These are phyloP conservation scores for Pogonocichla stellata DNA, from an alignment of 2,113 vertebrate species.

Conservation along the genomic window DNA sequence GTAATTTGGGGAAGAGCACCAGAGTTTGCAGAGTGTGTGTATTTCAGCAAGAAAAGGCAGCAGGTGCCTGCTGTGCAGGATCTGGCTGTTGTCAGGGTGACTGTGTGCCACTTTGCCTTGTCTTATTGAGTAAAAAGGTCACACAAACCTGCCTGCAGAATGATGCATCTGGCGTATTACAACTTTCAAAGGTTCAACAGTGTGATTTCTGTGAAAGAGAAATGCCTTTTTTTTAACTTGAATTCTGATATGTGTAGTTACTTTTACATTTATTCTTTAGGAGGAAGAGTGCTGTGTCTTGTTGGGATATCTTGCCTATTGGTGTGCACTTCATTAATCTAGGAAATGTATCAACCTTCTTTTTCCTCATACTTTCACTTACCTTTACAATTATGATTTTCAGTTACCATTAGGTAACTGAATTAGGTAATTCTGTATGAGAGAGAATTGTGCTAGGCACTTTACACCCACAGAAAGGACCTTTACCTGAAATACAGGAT, in stretches of 20 bases:
- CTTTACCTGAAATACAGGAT: neutral
- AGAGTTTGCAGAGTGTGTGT: neutral
- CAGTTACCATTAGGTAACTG: neutral
- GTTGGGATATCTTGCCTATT: neutral
- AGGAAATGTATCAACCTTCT: neutral
- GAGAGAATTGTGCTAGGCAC: neutral
- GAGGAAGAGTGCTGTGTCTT: neutral
- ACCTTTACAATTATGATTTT: neutral
- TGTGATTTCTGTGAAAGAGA: neutral
- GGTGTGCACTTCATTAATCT: neutral
- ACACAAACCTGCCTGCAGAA: neutral
- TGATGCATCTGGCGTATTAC: neutral
- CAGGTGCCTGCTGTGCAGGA: accelerated
- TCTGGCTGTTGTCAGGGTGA: slow-evolving; percentile 1
- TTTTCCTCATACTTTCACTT: neutral
- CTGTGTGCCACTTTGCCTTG: neutral
- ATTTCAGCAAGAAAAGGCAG: neutral
- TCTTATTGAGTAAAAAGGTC: neutral
- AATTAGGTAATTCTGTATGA: neutral
- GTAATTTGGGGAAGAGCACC: neutral
- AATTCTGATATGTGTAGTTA: neutral
- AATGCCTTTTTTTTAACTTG: neutral
- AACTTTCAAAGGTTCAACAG: neutral
- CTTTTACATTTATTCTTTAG: neutral
- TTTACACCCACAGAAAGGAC: neutral